Percentiles rank a stretch among this genome's conserved stretches.
Evolutionary conservation across 2,888 invertebrate genomes (phyloP).

Genomic region (Sarcophaga variegata): DNA sequence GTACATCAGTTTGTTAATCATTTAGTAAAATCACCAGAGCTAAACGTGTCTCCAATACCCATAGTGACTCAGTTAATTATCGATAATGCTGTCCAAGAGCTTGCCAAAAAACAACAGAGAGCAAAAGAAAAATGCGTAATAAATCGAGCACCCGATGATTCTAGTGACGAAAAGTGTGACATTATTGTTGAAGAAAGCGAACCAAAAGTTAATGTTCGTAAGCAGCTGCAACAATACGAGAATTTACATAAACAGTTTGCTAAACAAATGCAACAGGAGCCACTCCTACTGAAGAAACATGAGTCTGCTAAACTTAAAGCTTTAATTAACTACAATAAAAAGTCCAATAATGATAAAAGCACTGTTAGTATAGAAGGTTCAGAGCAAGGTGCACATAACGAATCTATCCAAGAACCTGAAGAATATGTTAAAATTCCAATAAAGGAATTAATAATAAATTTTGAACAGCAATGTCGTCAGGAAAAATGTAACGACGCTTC

Average conservation of each 20-base stretch:
- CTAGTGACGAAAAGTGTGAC: not conserved
- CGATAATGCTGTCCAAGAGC: constrained; percentile 70
- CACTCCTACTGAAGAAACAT: constrained; percentile 29
- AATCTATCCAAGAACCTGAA: constrained; percentile 8
- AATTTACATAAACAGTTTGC: constrained; percentile 72
- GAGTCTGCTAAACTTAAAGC: constrained; percentile 57
- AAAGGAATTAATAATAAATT: constrained; percentile 84
- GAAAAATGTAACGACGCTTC: not conserved
- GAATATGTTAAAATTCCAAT: constrained; percentile 82
- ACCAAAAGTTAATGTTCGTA: constrained; percentile 69
- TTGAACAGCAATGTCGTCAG: constrained; percentile 83
- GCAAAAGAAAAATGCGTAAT: not conserved
- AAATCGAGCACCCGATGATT: not conserved
- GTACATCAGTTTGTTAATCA: constrained; percentile 69
- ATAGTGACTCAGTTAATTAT: constrained; percentile 65
- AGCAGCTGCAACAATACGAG: constrained; percentile 73
- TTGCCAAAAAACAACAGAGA: constrained; percentile 40
- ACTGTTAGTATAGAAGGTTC: not conserved
- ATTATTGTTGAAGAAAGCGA: not conserved
- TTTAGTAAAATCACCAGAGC: constrained; percentile 72
- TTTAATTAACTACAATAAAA: constrained; percentile 18
- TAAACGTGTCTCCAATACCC: constrained; percentile 70
- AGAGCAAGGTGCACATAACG: not conserved
- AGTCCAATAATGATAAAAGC: not conserved
- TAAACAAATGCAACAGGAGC: constrained; percentile 65